Base-by-base conservation (phyloP, 2,797 vertebrate species). In the Lagodon rhomboides region DNA sequence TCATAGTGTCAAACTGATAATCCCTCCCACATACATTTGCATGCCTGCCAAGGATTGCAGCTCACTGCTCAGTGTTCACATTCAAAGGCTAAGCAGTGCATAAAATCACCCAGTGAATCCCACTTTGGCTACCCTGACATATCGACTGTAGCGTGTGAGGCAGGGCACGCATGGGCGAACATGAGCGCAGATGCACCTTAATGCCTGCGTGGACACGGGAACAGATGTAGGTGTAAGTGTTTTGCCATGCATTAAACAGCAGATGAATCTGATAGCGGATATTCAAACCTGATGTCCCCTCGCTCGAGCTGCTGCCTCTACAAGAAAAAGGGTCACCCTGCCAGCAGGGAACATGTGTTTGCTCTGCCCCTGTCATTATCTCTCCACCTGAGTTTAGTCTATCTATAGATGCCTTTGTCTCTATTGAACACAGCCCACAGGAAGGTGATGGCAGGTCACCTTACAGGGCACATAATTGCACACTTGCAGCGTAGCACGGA, bases 21-120 rank as follows among this genome's bases (percentile, higher is more conserved):
- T 89, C 91, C 89, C 90, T 91, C 93, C 90, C 91, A 93, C 93
- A 72, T 74, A 86, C 78, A 75, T 84, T 81, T 90, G 79, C 77
- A 81, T 85, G 83, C 84, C 85, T 79, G 81, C 80, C 76, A 68
- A 66, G 72, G 43, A 34, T 38, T 41, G 81, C 68, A 30, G 77
- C 77, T 79, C 58, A 4, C 0, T 58, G 65, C 74, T 85, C 69
- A 22, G 67, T 66, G 83, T 58, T 85, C 75, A 84, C 30, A 70
- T 77, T 58, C 62, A 84, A 68, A 70, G 62, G 68, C 68, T 63
- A 75, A 79, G 51, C 55, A 23, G 70, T 67, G 82, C 84, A 86
- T 76, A 76, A 87, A 93, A 84, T 76, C 74, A 79, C 67, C 34
- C 43, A 58, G 75, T 78, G 81, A 80, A 82, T 68, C 81, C 38